These are phyloP conservation scores for Oegoconia quadripuncta DNA, from an alignment of 2,888 invertebrate genomes.

Conservation along the genomic window DNA sequence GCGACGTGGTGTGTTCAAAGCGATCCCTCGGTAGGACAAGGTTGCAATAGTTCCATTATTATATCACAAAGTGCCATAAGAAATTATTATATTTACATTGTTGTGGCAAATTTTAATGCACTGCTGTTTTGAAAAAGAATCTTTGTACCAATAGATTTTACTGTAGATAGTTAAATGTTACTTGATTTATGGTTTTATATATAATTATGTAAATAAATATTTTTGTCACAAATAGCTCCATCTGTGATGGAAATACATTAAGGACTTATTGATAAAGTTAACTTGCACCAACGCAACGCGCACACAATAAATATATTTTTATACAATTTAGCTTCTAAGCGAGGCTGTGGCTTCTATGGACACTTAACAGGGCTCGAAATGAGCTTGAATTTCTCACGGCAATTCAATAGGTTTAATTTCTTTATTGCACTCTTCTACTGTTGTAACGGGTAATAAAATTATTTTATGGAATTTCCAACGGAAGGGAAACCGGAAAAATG, in stretches of 20 bases:
- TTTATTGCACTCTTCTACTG: no score
- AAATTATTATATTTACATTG: neutral
- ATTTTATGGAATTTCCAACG: no score
- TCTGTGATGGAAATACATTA: slow-evolving; percentile 42
- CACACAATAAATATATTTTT: no score
- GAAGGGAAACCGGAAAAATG: no score
- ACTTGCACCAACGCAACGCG: neutral
- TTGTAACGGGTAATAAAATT: no score
- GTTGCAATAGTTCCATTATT: slow-evolving; percentile 8
- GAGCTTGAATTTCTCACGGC: no score
- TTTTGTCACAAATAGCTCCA: slow-evolving; percentile 43
- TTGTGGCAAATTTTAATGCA: neutral
- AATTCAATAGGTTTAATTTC: no score
- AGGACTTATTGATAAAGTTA: slow-evolving; percentile 6
- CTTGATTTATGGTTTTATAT: slow-evolving; percentile 38
- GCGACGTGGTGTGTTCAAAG: no score
- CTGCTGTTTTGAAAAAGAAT: slow-evolving; percentile 1
- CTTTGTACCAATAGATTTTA: slow-evolving; percentile 47
- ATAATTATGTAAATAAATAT: slow-evolving; percentile 31
- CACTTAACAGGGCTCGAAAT: no score
- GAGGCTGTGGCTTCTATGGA: no score
- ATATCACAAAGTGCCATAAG: slow-evolving; percentile 17
- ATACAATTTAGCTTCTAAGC: no score
- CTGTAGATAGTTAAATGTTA: slow-evolving; percentile 43
- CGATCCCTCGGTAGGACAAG: slow-evolving; percentile 1